phyloP scores from a whole-genome alignment of 2,888 invertebrate species.

The Cephus rjabovi region DNA sequence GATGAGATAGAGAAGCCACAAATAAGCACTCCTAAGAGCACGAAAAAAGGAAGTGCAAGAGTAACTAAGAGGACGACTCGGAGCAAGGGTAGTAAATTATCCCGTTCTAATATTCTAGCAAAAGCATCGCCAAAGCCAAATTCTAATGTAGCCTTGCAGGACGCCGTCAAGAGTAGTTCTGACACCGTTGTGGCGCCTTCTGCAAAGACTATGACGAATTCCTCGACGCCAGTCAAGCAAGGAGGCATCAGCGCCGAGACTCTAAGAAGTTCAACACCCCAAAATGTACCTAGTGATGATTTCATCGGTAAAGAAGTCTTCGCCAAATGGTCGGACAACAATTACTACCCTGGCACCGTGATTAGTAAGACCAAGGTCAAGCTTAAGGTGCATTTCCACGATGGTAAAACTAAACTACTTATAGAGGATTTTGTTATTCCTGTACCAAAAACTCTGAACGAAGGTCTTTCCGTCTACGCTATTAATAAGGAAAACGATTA shows the following conservation, averaged over 20 bases:
- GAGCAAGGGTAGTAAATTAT: conserved; percentile 29
- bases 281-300: conserved; percentile 33
- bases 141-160: neutral
- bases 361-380: conserved; percentile 72
- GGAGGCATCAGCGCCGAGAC: neutral
- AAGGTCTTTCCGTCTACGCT: conserved; percentile 54
- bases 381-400: conserved; percentile 75
- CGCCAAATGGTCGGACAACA: conserved; percentile 77
- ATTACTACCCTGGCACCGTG: conserved; percentile 76
- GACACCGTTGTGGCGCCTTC: conserved; percentile 11
- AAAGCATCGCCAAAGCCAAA: conserved; percentile 24
- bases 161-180: neutral
- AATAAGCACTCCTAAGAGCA: conserved; percentile 70
- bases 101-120: conserved; percentile 25
- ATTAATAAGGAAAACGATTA: conserved; percentile 44
- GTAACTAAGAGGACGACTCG: conserved; percentile 65
- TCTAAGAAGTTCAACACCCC: conserved; percentile 15
- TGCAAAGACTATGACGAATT: conserved; percentile 13
- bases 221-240: neutral
- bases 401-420: conserved; percentile 72
- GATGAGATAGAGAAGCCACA: conserved; percentile 58
- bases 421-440: conserved; percentile 73
- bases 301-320: conserved; percentile 67
- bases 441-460: conserved; percentile 40
- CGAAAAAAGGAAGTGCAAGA: conserved; percentile 66